Evolutionary conservation across 2,888 invertebrate species (phyloP), one percentile per base, ranked within the genome.

Genomic region (Xanthorhoe designata): DNA sequence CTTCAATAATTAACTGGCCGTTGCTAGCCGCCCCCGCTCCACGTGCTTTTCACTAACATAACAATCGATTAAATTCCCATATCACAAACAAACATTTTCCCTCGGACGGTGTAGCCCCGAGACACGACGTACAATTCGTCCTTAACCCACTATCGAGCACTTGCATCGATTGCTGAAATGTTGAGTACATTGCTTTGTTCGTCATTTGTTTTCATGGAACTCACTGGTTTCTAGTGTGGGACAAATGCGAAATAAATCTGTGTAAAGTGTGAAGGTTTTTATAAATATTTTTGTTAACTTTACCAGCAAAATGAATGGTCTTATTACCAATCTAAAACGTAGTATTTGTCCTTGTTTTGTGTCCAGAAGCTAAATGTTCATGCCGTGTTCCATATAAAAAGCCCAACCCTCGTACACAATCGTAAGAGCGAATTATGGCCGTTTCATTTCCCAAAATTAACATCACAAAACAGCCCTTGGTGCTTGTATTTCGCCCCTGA

Each of bases 381-480:
- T 35, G 15, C 38, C 24, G 19, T 70, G 61, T 38, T 65, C 66
- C 52, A 38, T 64, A 68, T 49, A 53, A 62, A 59, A 72, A 65
- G 58, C 57, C 63, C 60, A 65, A 58, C 52, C 45, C 38, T 53
- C 47, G 51, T 63, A 54, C 57, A 56, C 57, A 61, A 58, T 50
- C 56, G 61, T 67, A 66, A 59, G 45, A 67, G 54, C 55, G 64
- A 66, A 65, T 64, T 71, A 66, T 71, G 71, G 72, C 69, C 68
- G 47, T 70, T 74, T 75, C 73, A 77, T 75, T 78, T 69, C 64
- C 68, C 70, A 70, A 78, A 84, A 85, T 86, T 82, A 81, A 74
- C 80, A 82, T 83, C 76, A 79, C 73, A 81, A 82, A 83, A 82
- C 80, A 80, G 78, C 70, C 77, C 76, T 49, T 56, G 70, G 76